A percentile compares a stretch with the other conserved stretches of the same genome.
Conservation (phyloP, 2,888 invertebrate species). For the Andrena haemorrhoa region DNA sequence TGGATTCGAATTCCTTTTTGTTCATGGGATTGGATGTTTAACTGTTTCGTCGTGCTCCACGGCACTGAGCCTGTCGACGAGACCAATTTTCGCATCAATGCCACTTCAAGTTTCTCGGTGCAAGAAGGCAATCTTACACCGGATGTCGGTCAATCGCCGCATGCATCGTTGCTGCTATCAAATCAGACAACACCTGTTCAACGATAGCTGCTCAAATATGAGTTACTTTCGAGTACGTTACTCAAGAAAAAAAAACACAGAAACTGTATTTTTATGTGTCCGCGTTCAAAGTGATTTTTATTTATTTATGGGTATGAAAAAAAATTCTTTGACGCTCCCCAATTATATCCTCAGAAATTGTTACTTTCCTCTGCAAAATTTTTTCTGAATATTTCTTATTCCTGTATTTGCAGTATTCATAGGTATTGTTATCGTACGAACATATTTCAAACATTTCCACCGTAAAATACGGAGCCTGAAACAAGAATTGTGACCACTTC, state of each 20-base stretch:
- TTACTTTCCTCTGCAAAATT: too few species aligned
- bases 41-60: slow-evolving; percentile 32
- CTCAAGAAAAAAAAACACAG: background rate
- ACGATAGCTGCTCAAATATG: background rate
- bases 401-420: too few species aligned
- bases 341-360: too few species aligned
- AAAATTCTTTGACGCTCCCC: too few species aligned
- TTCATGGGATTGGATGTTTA: slow-evolving; percentile 14
- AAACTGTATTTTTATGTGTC: too few species aligned
- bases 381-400: too few species aligned
- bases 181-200: slow-evolving; percentile 12
- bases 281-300: too few species aligned
- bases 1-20: background rate
- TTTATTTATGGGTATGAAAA: too few species aligned
- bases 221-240: background rate
- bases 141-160: slow-evolving; percentile 46
- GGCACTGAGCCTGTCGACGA: slow-evolving; percentile 54
- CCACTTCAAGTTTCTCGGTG: slow-evolving; percentile 61
- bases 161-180: slow-evolving; percentile 1
- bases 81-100: slow-evolving; percentile 64
- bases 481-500: too few species aligned
- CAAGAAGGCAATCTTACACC: slow-evolving; percentile 56
- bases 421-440: too few species aligned
- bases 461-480: too few species aligned
- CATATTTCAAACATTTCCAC: too few species aligned